Evolutionary conservation across 2,113 vertebrate species (phyloP), one percentile per base, ranked within the genome.

Genomic region (Rhizomys pruinosus): DNA sequence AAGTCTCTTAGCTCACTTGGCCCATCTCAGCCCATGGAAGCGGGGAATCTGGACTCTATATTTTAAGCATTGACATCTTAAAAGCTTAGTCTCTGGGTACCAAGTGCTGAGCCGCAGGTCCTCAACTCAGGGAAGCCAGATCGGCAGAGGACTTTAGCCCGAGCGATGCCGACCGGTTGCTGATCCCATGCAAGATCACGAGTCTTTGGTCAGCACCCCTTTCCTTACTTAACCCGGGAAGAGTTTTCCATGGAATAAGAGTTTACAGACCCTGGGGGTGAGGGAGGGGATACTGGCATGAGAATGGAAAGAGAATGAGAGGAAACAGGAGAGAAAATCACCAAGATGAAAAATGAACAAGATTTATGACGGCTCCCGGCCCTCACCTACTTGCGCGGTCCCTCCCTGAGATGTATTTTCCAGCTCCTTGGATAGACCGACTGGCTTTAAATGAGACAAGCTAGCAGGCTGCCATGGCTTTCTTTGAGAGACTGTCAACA

Each of bases 401-500:
- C 19, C 47, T 89, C 34, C 37, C 90, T 47, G 61, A 93, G 93
- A 96, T 96, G 91, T 76, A 44, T 97, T 97, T 97, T 94, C 96
- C 96, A 96, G 84, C 63, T 93, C 71, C 84, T 86, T 12, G 0
- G 68, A 93, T 59, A 91, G 87, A 84, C 55, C 5, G 87, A 84
- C 55, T 3, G 4, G 47, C 61, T 96, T 96, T 82, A 92, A 96
- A 96, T 93, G 95, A 96, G 72, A 93, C 93, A 91, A 96, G 74
- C 92, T 89, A 96, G 88, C 84, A 84, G 79, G 77, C 95, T 97
- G 92, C 96, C 93, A 81, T 96, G 74, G 64, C 92, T 96, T 95
- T 96, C 90, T 94, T 66, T 95, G 92, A 93, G 86, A 95, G 93
- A 95, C 92, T 97, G 94, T 97, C 94, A 97, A 74, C 96, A 89